phyloP scores from a whole-genome alignment of 2,113 vertebrate species.

The Cyphomyrus discorhynchus region DNA sequence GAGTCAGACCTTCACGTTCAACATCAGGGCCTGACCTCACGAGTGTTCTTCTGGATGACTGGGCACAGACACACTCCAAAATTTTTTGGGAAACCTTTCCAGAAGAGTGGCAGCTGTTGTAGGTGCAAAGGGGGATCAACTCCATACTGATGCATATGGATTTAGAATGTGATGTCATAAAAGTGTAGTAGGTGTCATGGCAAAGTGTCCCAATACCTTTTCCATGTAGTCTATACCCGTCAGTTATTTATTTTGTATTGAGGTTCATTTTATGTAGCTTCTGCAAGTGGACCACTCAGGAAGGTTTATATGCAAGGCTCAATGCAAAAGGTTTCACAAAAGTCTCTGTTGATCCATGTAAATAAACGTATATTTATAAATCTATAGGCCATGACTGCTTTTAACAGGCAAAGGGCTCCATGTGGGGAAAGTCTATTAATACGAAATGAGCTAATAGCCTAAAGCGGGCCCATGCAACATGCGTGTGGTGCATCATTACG shows the following conservation, averaged over 20 bases:
- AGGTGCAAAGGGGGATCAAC: neutral
- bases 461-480: neutral
- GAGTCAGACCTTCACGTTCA: neutral
- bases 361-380: neutral
- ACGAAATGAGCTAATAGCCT: neutral
- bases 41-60: neutral
- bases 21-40: neutral
- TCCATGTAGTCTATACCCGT: neutral
- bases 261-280: neutral
- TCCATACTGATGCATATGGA: neutral
- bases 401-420: neutral
- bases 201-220: neutral
- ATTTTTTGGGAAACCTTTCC: neutral
- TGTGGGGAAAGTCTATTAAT: neutral
- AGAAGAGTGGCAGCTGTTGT: neutral
- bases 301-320: neutral
- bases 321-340: neutral
- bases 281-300: neutral
- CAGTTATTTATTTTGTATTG: neutral
- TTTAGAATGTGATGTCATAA: neutral
- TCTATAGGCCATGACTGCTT: neutral
- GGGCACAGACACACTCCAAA: neutral
- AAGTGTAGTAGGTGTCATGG: neutral
- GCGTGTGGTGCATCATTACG: neutral
- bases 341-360: neutral